Base-by-base conservation (phyloP, 64 coral and sea anemone species). In the Anthopleura sola region DNA sequence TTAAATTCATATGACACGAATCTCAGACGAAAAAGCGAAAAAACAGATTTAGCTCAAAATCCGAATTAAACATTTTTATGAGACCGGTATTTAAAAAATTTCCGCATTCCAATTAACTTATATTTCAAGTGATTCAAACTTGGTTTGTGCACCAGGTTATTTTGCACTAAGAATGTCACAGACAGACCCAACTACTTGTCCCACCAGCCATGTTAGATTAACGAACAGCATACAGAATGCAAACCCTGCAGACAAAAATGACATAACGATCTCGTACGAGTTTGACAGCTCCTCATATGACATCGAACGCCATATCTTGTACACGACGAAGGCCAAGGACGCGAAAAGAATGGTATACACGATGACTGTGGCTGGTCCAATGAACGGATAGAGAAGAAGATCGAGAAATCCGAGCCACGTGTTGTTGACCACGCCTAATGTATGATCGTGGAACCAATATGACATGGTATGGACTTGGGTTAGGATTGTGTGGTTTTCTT, bases 131-230 rank as follows among this genome's bases (percentile, higher is more conserved):
- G 7, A 44, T 48, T 5, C 9, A 10, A 51, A 16, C 12, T 14
- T 14, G 12, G 12, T 51, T 51, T 51, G 49, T 10, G 4, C 12
- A 2, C 39, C 39, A 44, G 4, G 33, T 40, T 40, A 79, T 79
- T 79, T 88, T 36, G 46, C 18, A 24, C 54, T 80, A 31, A 88
- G 26, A 13, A 81, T 44, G 37, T 88, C 86, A 29, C 86, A 88
- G 0, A 88, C 86, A n/a, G 77, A 55, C 3, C 75, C 86, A 3
- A 88, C 38, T 28, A 66, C 39, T 66, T 88, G 86, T 29, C 75
- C 86, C 36, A 66, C 36, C 37, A 88, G 17, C 86, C 86, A 88
- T 6, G 62, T 49, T 23, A 78, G 60, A 68, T 88, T 88, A 6
- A 88, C 17, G 12, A 88, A n/a, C 55, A 88, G 55, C 3, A 54